These are phyloP conservation scores for Eupithecia abbreviata DNA, from an alignment of 2,888 invertebrate genomes.

Conservation along the genomic window DNA sequence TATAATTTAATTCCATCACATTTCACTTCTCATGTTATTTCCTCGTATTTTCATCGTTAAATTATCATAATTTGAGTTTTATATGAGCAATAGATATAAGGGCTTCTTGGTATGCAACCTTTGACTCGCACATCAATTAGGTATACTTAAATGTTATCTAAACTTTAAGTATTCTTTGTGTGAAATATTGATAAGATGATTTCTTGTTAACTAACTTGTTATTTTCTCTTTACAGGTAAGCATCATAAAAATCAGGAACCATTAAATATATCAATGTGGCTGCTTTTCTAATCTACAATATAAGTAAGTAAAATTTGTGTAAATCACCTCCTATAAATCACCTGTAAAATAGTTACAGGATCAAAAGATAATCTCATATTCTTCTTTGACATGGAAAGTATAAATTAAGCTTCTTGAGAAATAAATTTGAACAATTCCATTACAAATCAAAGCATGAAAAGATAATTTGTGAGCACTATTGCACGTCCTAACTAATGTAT, in stretches of 20 bases:
- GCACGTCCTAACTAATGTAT: conserved; percentile 30
- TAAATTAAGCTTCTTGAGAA: not conserved
- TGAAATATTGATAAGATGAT: conserved; percentile 6
- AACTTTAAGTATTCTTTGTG: not conserved
- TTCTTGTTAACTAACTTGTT: conserved; percentile 35
- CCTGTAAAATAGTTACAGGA: not conserved
- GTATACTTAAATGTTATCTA: not conserved
- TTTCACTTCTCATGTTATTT: conserved; percentile 32
- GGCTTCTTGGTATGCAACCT: conserved; percentile 36
- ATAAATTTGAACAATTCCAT: not conserved
- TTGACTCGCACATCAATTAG: conserved; percentile 26
- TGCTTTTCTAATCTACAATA: not conserved
- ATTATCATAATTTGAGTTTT: conserved; percentile 34
- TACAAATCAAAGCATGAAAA: conserved; percentile 13
- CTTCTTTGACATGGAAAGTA: not conserved
- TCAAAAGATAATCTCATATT: not conserved
- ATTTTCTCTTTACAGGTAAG: conserved; percentile 63
- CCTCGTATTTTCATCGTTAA: conserved; percentile 30
- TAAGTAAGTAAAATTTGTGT: not conserved
- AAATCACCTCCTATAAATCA: not conserved
- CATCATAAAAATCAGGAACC: conserved; percentile 3
- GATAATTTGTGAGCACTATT: conserved; percentile 24
- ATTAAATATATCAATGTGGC: not conserved
- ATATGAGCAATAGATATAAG: conserved; percentile 22
- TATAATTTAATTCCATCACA: conserved; percentile 26